These are phyloP conservation scores for Limenitis camilla DNA, from an alignment of 2,888 invertebrate species.

Conservation along the genomic window DNA sequence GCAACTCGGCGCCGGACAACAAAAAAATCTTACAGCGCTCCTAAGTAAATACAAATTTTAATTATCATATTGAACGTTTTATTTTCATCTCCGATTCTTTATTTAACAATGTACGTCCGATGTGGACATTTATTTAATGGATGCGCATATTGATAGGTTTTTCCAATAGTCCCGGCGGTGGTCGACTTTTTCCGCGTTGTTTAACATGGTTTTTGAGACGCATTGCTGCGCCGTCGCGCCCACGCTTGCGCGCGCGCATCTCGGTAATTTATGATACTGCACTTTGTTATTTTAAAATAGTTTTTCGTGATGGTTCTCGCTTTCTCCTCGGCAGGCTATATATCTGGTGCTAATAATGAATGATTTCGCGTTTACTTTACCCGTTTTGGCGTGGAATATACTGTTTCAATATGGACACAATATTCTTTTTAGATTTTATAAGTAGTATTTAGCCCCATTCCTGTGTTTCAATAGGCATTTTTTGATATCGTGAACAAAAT, in stretches of 20 bases:
- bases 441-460: conserved; percentile 16
- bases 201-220: conserved; percentile 58
- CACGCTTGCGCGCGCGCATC: conserved; percentile 38
- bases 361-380: conserved; percentile 55
- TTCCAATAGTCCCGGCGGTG: conserved; percentile 58
- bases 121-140: conserved; percentile 53
- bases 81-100: conserved; percentile 59
- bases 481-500: neutral
- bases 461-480: neutral
- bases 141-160: conserved; percentile 69
- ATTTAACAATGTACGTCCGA: conserved; percentile 49
- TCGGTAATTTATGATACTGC: conserved; percentile 60
- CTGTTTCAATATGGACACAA: conserved; percentile 9
- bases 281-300: conserved; percentile 54
- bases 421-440: conserved; percentile 7
- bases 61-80: conserved; percentile 67
- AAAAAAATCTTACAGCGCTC: conserved; percentile 47
- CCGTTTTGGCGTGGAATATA: conserved; percentile 14
- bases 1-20: conserved; percentile 50
- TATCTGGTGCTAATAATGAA: conserved; percentile 69
- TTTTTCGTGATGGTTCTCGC: conserved; percentile 59
- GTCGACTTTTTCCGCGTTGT: conserved; percentile 63
- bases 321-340: conserved; percentile 55
- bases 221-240: conserved; percentile 34
- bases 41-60: conserved; percentile 71